Evolutionary conservation across 2,888 invertebrate genomes (phyloP), one percentile per base, ranked within the genome.

Genomic region (Eupithecia centaureata): DNA sequence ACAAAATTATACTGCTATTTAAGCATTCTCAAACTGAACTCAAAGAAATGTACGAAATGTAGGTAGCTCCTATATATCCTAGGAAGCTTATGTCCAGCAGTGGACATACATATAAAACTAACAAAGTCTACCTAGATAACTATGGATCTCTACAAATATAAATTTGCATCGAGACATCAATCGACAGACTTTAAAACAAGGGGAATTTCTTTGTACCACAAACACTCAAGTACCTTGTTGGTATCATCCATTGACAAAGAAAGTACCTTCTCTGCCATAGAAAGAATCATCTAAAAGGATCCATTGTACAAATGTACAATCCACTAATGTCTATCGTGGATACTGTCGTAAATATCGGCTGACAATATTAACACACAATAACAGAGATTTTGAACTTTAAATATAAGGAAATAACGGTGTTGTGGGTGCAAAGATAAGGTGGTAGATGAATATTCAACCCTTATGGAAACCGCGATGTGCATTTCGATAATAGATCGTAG

Each of bases 391-490:
- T 73, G 56, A 52, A 69, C 78, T 71, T 71, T 85, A 81, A 58
- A 0, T 0, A 0, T 0, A 12, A 27, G 0, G 15, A 0, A 0
- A 4, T 79, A 82, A 78, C 73, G 70, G 61, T 61, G 15, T 12
- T 12, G 3, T 10, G 35, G 28, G 28, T 57, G 76, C 28, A 69
- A 10, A 13, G 59, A 61, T 73, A 74, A 64, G 38, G 35, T 80
- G 76, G 79, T 69, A 67, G 73, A 78, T 77, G 73, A 89, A 89
- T 88, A 86, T 86, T 88, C 89, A 90, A 90, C 91, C 91, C 90
- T 90, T 89, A 89, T 87, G 79, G 75, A 83, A 89, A 88, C 89
- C 88, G 82, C 87, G 90, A 88, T 90, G 89, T 88, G 89, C 90
- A 90, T 88, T 90, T 89, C 88, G 90, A 90, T 91, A 90, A 91